Evolutionary conservation across 2,888 invertebrate genomes (phyloP), one percentile per base, ranked within the genome.

Genomic region (Dynastes maya): DNA sequence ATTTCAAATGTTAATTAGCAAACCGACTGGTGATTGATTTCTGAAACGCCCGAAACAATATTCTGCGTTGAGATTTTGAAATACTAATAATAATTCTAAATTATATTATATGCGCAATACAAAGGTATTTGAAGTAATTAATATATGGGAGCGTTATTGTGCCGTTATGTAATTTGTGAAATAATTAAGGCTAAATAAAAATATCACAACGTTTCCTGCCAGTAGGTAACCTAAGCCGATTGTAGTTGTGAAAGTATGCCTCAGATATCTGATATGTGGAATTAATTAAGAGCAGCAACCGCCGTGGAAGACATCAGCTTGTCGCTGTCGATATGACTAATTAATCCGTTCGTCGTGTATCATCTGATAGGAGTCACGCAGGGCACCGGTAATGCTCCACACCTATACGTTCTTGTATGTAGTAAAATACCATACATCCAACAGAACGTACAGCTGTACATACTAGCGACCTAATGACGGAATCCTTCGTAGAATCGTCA

Each of bases 311-410:
- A 72, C 58, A 61, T 55, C 72, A 58, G 32, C 16, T 55, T 72
- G 40, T 72, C 40, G n/a, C 72, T 29, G 55, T 58, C 72, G 58
- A 72, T 55, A 58, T 72, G 72, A 72, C 72, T 72, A 72, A 72
- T 72, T 72, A 58, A 72, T 72, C 72, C 58, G 72, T 72, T 58
- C 58, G 58, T 55, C 53, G 51, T 58, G 58, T 40, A 58, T 72
- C 72, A 72, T 72, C 72, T 58, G 72, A 72, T 72, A 72, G 72
- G 72, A 72, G 72, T 58, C 72, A 58, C 40, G 55, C 58, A 58
- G 58, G 58, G 72, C 32, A n/a, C 13, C 22, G 72, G 37, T 72
- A 72, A 72, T 71, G 58, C 72, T 58, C 72, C 72, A 72, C 72
- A 58, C 72, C 72, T 72, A 71, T 71, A 32, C 40, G 67, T 27